Conservation (phyloP, 2,888 invertebrate genomes). For the Dyspetes luteomarginatus region DNA sequence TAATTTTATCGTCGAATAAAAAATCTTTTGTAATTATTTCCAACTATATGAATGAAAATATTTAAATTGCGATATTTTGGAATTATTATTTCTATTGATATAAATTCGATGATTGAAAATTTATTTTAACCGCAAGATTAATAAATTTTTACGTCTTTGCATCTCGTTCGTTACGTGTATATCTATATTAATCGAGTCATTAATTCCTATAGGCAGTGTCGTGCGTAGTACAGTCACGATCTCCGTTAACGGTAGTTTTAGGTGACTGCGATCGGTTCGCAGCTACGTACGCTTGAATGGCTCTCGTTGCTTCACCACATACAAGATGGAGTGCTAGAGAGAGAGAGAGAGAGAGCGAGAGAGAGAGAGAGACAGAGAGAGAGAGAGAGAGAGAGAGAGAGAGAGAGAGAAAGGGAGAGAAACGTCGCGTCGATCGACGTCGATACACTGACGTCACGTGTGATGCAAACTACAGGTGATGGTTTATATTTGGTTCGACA, state of each 20-base stretch:
- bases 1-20: too few relatives aligned
- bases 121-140: too few relatives aligned
- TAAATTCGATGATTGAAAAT: not conserved
- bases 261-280: slow-evolving; percentile 35
- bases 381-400: not conserved
- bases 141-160: too few relatives aligned
- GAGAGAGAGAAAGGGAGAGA: slow-evolving; percentile 5
- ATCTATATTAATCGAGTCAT: too few relatives aligned
- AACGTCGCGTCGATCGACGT: slow-evolving; percentile 36
- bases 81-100: not conserved
- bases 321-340: not conserved
- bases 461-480: slow-evolving; percentile 36
- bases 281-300: slow-evolving; percentile 57
- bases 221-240: slow-evolving; percentile 45
- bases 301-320: slow-evolving; percentile 25
- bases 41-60: too few relatives aligned
- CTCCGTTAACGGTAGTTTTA: slow-evolving; percentile 53
- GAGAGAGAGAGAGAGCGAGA: not conserved
- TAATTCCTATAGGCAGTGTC: not conserved
- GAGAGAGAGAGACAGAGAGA: not conserved
- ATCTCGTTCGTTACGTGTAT: too few relatives aligned
- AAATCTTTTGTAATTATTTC: too few relatives aligned
- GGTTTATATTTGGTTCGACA: slow-evolving; percentile 23
- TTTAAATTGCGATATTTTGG: not conserved
- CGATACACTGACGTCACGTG: not conserved